Conservation (phyloP, 2,113 vertebrate species). For the Phalacrocorax pelagicus region DNA sequence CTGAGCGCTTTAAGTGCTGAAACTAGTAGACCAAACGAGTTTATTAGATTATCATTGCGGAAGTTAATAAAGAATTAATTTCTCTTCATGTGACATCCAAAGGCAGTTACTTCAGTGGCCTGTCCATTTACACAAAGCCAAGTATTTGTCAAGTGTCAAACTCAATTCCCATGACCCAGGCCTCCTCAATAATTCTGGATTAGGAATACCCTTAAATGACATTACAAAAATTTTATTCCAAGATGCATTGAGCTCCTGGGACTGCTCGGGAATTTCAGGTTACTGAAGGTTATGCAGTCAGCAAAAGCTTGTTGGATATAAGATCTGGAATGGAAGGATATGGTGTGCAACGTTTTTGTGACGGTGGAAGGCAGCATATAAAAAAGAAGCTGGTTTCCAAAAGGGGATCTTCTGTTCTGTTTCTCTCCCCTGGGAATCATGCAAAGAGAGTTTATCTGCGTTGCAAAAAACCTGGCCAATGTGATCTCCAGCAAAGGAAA, state of each 20-base stretch:
- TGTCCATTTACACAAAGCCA: slow-evolving; percentile 96
- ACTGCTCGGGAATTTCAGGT: slow-evolving; percentile 84
- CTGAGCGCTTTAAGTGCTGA: slow-evolving; percentile 77
- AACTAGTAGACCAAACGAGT: slow-evolving; percentile 83
- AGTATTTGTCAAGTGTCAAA: slow-evolving; percentile 97
- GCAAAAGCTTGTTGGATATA: slow-evolving; percentile 72
- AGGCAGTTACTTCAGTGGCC: slow-evolving; percentile 84
- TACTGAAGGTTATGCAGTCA: slow-evolving; percentile 80
- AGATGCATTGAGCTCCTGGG: slow-evolving; percentile 87
- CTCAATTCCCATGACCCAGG: slow-evolving; percentile 83
- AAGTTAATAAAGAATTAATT: slow-evolving; percentile 98
- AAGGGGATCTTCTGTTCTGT: not conserved
- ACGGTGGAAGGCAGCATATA: not conserved
- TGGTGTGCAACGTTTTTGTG: not conserved
- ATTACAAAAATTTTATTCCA: slow-evolving; percentile 98
- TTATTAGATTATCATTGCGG: slow-evolving; percentile 88
- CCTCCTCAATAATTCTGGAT: slow-evolving; percentile 91
- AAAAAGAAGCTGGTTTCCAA: not conserved
- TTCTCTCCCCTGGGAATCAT: slow-evolving; percentile 43
- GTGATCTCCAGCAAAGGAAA: slow-evolving; percentile 54
- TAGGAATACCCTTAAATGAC: slow-evolving; percentile 93
- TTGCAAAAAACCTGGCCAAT: not conserved
- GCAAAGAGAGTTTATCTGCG: slow-evolving; percentile 51
- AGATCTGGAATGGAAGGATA: slow-evolving; percentile 33
- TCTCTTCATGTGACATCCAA: slow-evolving; percentile 87